Percentiles rank a stretch among this genome's conserved stretches.
Evolutionary conservation across 2,797 vertebrate species (phyloP).

Genomic region (Rhynchotus rufescens): DNA sequence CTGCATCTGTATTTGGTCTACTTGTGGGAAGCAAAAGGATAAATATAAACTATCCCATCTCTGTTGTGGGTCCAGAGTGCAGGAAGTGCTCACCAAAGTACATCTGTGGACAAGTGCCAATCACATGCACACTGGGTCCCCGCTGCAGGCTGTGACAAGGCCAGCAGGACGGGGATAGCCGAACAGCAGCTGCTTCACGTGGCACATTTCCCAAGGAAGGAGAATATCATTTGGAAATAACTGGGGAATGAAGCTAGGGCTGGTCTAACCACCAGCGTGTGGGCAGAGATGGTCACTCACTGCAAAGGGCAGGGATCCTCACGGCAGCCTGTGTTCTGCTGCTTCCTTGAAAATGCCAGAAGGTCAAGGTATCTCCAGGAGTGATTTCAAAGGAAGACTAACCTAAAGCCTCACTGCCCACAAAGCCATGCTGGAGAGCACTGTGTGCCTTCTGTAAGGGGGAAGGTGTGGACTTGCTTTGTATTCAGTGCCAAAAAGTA

Average conservation of each 20-base stretch:
- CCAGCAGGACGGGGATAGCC: background rate
- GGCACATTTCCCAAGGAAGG: background rate
- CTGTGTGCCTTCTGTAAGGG: background rate
- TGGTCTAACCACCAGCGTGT: background rate
- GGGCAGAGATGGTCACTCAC: background rate
- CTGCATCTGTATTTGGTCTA: slow-evolving; percentile 34
- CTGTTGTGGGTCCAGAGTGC: slow-evolving; percentile 7
- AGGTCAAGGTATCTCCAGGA: background rate
- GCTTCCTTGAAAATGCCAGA: background rate
- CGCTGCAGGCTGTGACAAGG: background rate
- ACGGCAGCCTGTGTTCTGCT: background rate
- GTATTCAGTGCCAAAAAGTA: background rate
- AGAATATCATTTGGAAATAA: background rate
- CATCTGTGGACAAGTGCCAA: background rate
- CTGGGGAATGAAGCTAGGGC: background rate
- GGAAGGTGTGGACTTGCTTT: background rate
- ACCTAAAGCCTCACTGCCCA: background rate
- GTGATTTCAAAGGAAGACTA: background rate
- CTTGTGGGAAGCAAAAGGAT: slow-evolving; percentile 16
- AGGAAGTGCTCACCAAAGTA: background rate
- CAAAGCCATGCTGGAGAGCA: background rate
- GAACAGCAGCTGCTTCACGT: accelerated
- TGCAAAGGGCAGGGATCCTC: background rate
- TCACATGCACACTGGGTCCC: background rate
- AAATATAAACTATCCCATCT: slow-evolving; percentile 34